phyloP scores from a whole-genome alignment of 53 echinoderm and acorn worm genomes.

The Stichopus horrens region DNA sequence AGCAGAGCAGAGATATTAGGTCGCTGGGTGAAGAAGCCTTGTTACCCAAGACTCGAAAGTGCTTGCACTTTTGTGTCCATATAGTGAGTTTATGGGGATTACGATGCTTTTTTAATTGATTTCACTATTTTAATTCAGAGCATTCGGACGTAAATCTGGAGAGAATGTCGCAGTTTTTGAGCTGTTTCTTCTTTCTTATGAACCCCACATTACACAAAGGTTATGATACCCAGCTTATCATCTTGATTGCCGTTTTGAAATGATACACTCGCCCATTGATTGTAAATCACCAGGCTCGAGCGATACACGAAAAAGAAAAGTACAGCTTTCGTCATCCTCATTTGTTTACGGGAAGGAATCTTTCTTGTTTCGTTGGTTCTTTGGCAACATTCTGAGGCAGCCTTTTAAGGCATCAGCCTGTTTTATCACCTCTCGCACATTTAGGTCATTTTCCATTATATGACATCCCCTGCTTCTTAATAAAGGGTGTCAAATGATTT shows the following conservation, averaged over 20 bases:
- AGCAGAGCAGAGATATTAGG: background rate
- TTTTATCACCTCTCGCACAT: background rate
- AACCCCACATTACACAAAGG: background rate
- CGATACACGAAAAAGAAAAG: conserved; percentile 1
- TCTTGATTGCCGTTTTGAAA: conserved; percentile 10
- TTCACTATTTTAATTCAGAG: conserved; percentile 8
- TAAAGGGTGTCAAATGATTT: background rate
- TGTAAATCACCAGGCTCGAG: background rate
- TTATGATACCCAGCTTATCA: conserved; percentile 1
- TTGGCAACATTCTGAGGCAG: background rate
- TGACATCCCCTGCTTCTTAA: background rate
- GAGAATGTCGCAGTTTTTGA: background rate
- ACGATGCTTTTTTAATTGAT: conserved; percentile 10
- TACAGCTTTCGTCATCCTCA: background rate
- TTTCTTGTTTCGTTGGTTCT: background rate
- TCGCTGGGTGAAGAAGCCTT: background rate
- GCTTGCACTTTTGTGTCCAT: conserved; percentile 9
- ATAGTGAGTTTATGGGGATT: conserved; percentile 9
- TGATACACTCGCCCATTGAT: background rate
- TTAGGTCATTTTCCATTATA: conserved; percentile 1
- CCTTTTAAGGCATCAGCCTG: background rate
- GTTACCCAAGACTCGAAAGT: background rate
- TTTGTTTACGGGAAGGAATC: conserved; percentile 1
- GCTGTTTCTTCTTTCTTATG: background rate
- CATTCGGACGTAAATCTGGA: conserved; percentile 9